Evolutionary conservation across 1,140 invertebrate genomes (phyloP), one percentile per base, ranked within the genome.

Genomic region (Papilio dardanus): DNA sequence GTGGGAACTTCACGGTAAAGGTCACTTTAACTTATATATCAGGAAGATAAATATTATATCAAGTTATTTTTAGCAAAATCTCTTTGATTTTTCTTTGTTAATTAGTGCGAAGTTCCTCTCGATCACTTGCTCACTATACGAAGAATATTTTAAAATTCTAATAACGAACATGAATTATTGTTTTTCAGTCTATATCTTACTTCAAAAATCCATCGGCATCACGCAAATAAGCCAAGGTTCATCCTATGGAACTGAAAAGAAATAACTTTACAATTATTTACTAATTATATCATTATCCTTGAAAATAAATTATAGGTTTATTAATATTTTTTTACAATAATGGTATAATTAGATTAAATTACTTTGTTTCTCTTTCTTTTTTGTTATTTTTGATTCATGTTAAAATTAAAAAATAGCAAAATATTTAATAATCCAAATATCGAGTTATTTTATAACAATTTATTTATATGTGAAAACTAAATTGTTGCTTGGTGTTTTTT

Each of bases 171-270:
- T 28, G 19, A 75, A 84, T 46, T 77, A 84, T 85, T 87, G n/a
- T 79, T 79, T 96, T 96, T 58, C 94, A 98, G 97, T 97, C 94
- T 97, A 96, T 84, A 88, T 96, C 73, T 90, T 97, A 12, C 95
- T 98, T 91, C 95, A 96, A 79, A 96, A 96, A 92, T 95, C 96
- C 65, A 97, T 98, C 78, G 96, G 96, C 79, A 96, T 97, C 95
- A 97, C 97, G 0, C 96, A 97, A 89, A 97, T 98, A 78, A 97
- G 96, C 82, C 97, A 97, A 88, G 95, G 95, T 54, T 98, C 97
- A 14, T 96, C 95, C n/a, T 97, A 98, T 87, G 97, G 97, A 65
- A 88, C 94, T 16, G 90, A 92, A 75, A 93, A 92, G 71, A 93
- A 92, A 76, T 87, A 88, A 79, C 66, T 46, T 31, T 28, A 2